phyloP scores from a whole-genome alignment of 1,140 invertebrate species.

The Solenopsis fugax region DNA sequence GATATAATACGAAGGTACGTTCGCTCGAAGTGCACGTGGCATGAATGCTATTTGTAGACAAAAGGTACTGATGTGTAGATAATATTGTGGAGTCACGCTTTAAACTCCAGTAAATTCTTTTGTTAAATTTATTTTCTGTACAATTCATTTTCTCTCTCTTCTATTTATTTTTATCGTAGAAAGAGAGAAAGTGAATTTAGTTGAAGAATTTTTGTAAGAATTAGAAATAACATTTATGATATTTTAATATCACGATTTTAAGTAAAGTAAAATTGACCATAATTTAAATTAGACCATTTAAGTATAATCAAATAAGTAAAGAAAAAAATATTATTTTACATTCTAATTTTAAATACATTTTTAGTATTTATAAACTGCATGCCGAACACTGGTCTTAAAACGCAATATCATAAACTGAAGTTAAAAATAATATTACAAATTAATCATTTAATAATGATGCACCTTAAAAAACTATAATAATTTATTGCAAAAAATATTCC shows the following conservation, averaged over 20 bases:
- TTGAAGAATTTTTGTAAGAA: not conserved
- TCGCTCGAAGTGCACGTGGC: not conserved
- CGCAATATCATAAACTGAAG: too few species aligned
- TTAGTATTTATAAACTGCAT: too few species aligned
- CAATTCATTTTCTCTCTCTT: too few species aligned
- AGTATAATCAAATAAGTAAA: not conserved
- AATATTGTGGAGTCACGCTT: not conserved
- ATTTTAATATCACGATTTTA: not conserved
- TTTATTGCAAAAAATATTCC: too few species aligned
- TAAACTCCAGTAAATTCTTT: too few species aligned
- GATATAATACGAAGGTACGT: conserved; percentile 10
- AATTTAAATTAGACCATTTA: too few species aligned
- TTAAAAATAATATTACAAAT: too few species aligned
- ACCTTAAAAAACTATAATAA: too few species aligned
- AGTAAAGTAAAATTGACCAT: not conserved
- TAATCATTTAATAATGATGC: too few species aligned
- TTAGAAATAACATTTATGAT: not conserved
- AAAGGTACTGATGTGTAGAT: not conserved
- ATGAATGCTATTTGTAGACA: not conserved
- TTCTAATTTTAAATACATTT: too few species aligned
- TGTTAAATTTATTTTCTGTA: too few species aligned
- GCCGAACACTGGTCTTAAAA: too few species aligned
- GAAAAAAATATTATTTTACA: not conserved
- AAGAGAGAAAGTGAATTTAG: not conserved
- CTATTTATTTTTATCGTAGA: not conserved